These are phyloP conservation scores for Gallinago paraguaiae DNA, from an alignment of 2,113 vertebrate genomes.

Conservation along the genomic window DNA sequence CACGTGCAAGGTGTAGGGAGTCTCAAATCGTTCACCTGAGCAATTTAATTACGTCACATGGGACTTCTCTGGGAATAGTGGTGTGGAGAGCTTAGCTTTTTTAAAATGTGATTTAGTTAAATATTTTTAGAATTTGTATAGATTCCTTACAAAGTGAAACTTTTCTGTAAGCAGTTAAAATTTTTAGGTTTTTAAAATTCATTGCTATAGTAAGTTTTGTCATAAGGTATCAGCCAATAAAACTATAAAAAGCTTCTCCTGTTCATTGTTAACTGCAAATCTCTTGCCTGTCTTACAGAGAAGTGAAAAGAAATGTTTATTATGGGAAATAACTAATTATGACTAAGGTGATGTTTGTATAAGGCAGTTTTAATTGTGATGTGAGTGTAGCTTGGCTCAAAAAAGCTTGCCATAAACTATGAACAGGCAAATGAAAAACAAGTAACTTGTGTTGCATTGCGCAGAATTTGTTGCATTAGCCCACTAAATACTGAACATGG, in stretches of 20 bases:
- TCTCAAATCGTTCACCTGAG: not conserved
- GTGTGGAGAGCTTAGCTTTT: not conserved
- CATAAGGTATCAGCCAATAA: not conserved
- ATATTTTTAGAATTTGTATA: not conserved
- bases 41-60: not conserved
- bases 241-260: not conserved
- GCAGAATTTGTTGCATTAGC: not conserved
- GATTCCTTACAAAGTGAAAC: not conserved
- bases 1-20: not conserved
- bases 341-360: not conserved
- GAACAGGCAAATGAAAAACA: not conserved
- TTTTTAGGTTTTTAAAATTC: not conserved
- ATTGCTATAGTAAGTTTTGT: not conserved
- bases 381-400: not conserved
- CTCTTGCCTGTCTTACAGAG: not conserved
- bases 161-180: not conserved
- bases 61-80: not conserved
- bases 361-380: not conserved
- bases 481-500: not conserved
- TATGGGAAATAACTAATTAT: not conserved
- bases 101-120: not conserved
- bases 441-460: not conserved
- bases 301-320: not conserved
- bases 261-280: not conserved
- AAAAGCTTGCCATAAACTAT: not conserved